These are phyloP conservation scores for Acanthurus tractus DNA, from an alignment of 2,797 vertebrate species.

Conservation along the genomic window DNA sequence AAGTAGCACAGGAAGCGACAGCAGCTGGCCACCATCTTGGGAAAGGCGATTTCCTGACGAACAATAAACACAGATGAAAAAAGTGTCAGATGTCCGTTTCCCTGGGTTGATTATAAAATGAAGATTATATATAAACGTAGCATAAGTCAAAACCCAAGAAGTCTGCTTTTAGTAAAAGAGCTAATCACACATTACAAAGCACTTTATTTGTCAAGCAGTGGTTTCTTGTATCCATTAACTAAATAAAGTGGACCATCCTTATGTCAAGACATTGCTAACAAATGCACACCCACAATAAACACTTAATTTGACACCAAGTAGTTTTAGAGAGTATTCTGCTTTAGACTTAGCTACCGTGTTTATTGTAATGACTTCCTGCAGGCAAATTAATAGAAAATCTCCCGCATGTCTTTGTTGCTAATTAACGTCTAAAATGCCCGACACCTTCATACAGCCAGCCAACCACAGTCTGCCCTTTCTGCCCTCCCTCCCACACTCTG, in stretches of 20 bases:
- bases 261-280: neutral
- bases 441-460: slow-evolving; percentile 38
- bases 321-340: slow-evolving; percentile 6
- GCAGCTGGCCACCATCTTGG: slow-evolving; percentile 99
- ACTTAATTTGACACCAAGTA: neutral
- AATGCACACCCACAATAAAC: slow-evolving; percentile 10
- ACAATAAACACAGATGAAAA: slow-evolving; percentile 44
- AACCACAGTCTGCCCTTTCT: slow-evolving; percentile 28
- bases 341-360: slow-evolving; percentile 20
- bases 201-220: neutral
- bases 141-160: neutral
- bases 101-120: neutral
- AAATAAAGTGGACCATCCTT: neutral
- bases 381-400: slow-evolving; percentile 41
- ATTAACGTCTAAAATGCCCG: slow-evolving; percentile 64
- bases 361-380: slow-evolving; percentile 33
- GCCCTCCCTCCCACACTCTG: slow-evolving; percentile 29
- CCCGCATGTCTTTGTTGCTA: slow-evolving; percentile 35
- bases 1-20: slow-evolving; percentile 99
- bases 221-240: neutral
- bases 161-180: too few species aligned
- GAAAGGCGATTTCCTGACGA: slow-evolving; percentile 93
- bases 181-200: neutral
- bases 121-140: neutral
- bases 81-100: neutral